Evolutionary conservation across 2,113 vertebrate species (phyloP).

Genomic region (Pipra filicauda): DNA sequence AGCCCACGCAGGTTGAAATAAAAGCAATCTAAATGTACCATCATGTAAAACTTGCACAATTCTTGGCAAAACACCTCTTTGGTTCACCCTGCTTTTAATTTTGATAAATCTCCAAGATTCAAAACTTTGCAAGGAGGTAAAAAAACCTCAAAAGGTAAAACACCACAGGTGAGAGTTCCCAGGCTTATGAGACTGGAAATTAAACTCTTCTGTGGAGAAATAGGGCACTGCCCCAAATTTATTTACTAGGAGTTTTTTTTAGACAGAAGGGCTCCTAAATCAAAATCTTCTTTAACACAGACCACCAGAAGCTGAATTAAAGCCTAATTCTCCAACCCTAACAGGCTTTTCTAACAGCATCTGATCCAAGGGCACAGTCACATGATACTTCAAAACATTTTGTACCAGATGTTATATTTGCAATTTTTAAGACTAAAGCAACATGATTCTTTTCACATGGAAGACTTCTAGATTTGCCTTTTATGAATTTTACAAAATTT

Average conservation of each 20-base stretch:
- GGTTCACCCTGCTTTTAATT: not conserved
- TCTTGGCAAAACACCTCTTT: not conserved
- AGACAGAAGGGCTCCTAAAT: not conserved
- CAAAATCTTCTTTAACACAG: not conserved
- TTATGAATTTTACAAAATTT: not conserved
- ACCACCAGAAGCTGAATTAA: not conserved
- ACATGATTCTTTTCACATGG: fast-evolving
- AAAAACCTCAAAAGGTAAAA: not conserved
- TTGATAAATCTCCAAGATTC: not conserved
- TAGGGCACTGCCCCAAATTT: not conserved
- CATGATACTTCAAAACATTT: not conserved
- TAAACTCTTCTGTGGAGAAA: not conserved
- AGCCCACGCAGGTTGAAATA: not conserved
- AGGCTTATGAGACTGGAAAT: not conserved
- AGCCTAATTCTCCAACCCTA: not conserved
- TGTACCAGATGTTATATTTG: not conserved
- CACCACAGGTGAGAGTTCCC: not conserved
- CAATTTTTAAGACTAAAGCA: not conserved
- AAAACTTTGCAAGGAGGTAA: not conserved
- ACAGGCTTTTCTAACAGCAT: not conserved
- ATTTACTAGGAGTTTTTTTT: not conserved
- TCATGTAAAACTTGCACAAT: not conserved
- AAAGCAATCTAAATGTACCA: not conserved
- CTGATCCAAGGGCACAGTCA: not conserved
- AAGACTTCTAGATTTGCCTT: not conserved